Conservation (phyloP, 2,113 vertebrate species). For the Bolborhynchus lineola region DNA sequence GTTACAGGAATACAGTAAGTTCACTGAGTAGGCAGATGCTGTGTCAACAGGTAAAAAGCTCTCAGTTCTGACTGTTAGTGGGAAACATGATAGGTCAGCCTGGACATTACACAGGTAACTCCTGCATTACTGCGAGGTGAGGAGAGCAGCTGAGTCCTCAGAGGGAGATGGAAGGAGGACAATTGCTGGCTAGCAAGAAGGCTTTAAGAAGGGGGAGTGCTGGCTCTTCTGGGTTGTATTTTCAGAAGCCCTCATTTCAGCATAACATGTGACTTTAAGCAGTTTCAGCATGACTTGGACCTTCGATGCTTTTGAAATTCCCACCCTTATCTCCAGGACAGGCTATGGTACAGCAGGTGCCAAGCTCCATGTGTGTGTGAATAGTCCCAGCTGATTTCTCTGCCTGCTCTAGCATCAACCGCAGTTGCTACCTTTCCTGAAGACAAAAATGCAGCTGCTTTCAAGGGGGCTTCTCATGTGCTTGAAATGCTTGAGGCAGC, state of each 20-base stretch:
- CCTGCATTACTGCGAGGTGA: neutral
- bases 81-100: neutral
- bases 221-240: neutral
- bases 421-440: neutral
- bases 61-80: neutral
- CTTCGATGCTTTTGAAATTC: constrained; percentile 16
- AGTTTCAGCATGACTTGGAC: neutral
- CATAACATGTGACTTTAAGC: neutral
- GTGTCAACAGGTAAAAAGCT: constrained; percentile 24
- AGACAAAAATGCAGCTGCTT: neutral
- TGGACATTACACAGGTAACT: neutral
- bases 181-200: neutral
- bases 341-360: neutral
- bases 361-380: neutral
- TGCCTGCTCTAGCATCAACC: neutral
- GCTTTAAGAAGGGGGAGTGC: neutral
- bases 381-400: neutral
- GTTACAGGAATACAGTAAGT: neutral
- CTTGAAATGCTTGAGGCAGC: neutral
- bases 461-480: rapidly evolving
- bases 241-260: neutral
- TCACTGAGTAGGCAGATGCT: constrained; percentile 13
- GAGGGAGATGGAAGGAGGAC: neutral
- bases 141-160: neutral
- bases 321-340: neutral